These are phyloP conservation scores for Strongylocentrotus purpuratus DNA, from an alignment of 35 echinoderm and acorn worm species.

Conservation along the genomic window DNA sequence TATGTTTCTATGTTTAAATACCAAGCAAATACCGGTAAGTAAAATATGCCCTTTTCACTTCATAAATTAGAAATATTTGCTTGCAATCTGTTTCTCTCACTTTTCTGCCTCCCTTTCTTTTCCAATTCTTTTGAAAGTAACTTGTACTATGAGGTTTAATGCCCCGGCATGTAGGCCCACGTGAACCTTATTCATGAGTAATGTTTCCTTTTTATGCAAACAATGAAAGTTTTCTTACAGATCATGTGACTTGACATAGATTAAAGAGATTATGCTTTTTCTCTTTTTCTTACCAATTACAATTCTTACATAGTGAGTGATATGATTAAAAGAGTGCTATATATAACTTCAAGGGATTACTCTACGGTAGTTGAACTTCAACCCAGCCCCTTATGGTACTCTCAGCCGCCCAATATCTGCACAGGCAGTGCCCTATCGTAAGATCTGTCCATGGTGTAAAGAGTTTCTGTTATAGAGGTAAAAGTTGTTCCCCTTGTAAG, in stretches of 20 bases:
- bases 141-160: background rate
- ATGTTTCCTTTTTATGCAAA: background rate
- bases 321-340: background rate
- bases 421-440: background rate
- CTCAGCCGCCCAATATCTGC: too few relatives aligned
- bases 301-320: background rate
- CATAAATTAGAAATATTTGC: too few relatives aligned
- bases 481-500: background rate
- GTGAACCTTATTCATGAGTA: background rate
- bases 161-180: background rate
- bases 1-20: too few relatives aligned
- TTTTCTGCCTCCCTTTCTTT: background rate
- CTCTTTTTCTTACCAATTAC: background rate
- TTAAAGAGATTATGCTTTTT: background rate
- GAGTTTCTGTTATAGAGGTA: background rate
- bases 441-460: background rate
- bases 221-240: background rate
- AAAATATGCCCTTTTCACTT: too few relatives aligned
- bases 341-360: background rate
- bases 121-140: background rate
- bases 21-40: too few relatives aligned
- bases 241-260: constrained; percentile 2
- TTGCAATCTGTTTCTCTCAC: background rate
- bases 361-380: background rate
- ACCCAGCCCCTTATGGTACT: background rate